phyloP scores from a whole-genome alignment of 2,888 invertebrate species.

The Lagria hirta region DNA sequence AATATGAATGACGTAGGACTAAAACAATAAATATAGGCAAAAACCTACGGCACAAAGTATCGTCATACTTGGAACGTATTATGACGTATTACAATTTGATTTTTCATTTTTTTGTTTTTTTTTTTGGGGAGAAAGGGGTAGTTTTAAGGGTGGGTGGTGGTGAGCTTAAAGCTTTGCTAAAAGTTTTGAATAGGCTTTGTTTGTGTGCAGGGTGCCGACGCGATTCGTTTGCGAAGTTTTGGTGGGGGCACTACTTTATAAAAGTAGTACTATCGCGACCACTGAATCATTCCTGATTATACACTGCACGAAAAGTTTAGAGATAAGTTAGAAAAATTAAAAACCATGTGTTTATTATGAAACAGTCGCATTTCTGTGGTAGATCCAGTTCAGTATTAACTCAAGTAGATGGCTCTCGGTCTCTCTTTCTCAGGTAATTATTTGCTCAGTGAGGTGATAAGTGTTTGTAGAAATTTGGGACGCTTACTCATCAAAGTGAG shows the following conservation, averaged over 20 bases:
- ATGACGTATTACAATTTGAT: no score
- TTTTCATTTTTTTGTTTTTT: no score
- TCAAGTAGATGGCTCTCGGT: conserved; percentile 26
- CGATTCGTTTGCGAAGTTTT: conserved; percentile 4
- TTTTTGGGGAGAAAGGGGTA: conserved; percentile 6
- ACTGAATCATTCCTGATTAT: conserved; percentile 21
- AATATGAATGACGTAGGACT: no score
- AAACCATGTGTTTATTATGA: not conserved
- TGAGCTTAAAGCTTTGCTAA: not conserved
- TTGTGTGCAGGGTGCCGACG: no score
- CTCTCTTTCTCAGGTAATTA: conserved; percentile 26
- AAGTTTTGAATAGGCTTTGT: no score
- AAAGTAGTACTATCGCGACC: conserved; percentile 22
- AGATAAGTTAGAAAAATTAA: conserved; percentile 2
- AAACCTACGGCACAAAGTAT: no score
- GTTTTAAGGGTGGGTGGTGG: conserved; percentile 7
- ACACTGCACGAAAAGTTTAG: conserved; percentile 7
- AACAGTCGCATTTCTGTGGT: not conserved
- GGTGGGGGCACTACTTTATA: conserved; percentile 3
- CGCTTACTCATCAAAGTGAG: conserved; percentile 11
- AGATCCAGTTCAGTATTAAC: conserved; percentile 9
- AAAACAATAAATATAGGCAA: no score
- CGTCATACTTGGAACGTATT: no score
- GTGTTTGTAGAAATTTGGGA: conserved; percentile 18
- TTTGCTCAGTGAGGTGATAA: conserved; percentile 15